Conservation (phyloP, 2,797 vertebrate genomes). For the Petrocephalus schoutedeni region DNA sequence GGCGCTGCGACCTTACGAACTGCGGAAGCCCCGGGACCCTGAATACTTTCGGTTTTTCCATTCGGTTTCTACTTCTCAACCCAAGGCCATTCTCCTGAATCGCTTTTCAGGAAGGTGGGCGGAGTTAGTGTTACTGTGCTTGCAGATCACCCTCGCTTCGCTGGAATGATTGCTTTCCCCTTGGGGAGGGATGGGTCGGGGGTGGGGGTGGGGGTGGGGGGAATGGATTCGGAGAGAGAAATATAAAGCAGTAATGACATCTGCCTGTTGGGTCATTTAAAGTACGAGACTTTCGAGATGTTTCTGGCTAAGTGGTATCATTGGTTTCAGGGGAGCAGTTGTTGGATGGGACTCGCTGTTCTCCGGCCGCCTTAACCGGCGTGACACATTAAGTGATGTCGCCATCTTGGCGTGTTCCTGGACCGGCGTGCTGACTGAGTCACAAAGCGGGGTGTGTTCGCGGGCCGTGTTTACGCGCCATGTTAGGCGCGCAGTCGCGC, state of each 20-base stretch:
- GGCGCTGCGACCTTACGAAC: not conserved
- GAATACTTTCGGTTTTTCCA: not conserved
- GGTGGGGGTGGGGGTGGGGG: not conserved
- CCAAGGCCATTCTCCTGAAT: not conserved
- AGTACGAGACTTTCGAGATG: not conserved
- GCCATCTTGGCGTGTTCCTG: not conserved
- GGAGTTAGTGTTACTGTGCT: not conserved
- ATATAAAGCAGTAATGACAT: not conserved
- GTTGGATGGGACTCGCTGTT: not conserved
- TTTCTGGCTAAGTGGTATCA: not conserved
- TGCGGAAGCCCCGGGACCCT: not conserved
- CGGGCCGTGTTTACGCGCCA: not conserved
- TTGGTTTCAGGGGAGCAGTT: not conserved
- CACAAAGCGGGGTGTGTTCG: not conserved
- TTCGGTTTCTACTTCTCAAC: not conserved
- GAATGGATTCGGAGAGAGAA: not conserved
- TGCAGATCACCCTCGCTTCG: not conserved
- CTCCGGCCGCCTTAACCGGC: not conserved
- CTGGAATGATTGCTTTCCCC: not conserved
- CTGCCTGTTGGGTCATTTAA: not conserved
- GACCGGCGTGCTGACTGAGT: not conserved
- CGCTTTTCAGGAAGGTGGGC: not conserved
- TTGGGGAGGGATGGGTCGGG: not conserved
- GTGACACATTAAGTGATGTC: not conserved
- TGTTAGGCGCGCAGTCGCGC: not conserved